Evolutionary conservation across 2,888 invertebrate species (phyloP).

Genomic region (Drosophila trichaetosa): DNA sequence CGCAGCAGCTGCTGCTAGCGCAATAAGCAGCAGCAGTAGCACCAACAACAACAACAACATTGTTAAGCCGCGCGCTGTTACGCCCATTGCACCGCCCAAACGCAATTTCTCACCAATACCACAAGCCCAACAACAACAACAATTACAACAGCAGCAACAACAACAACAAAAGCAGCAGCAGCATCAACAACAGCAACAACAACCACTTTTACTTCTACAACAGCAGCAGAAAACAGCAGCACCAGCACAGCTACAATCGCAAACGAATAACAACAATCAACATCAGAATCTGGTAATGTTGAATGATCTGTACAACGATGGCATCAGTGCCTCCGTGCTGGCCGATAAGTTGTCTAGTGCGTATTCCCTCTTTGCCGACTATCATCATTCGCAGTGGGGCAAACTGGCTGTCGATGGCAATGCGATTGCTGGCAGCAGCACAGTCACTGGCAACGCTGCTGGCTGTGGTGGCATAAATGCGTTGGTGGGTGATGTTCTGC

Average conservation of each 20-base stretch:
- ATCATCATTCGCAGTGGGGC: constrained; percentile 86
- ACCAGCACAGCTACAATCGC: constrained; percentile 40
- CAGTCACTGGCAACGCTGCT: constrained; percentile 58
- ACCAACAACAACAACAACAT: constrained; percentile 25
- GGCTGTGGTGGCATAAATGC: constrained; percentile 53
- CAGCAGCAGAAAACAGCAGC: constrained; percentile 37
- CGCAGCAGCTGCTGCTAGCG: constrained; percentile 56
- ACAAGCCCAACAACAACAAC: constrained; percentile 33
- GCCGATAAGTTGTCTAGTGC: constrained; percentile 86
- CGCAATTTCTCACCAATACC: constrained; percentile 64
- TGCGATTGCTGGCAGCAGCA: constrained; percentile 47
- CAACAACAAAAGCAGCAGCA: constrained; percentile 20
- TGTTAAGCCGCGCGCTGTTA: constrained; percentile 73
- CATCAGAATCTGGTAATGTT: constrained; percentile 73
- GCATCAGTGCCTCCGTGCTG: constrained; percentile 76
- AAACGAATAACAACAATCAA: constrained; percentile 42
- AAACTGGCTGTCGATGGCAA: constrained; percentile 75
- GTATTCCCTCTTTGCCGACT: constrained; percentile 95
- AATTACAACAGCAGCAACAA: constrained; percentile 21
- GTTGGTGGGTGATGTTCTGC: constrained; percentile 82
- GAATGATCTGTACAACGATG: constrained; percentile 67
- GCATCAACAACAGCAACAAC: constrained; percentile 34
- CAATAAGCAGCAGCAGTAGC: constrained; percentile 16
- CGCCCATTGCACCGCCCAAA: constrained; percentile 84
- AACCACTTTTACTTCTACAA: constrained; percentile 12